Percentiles rank a stretch among this genome's conserved stretches.
Conservation (phyloP, 2,797 vertebrate species). For the Sebastes taczanowskii region DNA sequence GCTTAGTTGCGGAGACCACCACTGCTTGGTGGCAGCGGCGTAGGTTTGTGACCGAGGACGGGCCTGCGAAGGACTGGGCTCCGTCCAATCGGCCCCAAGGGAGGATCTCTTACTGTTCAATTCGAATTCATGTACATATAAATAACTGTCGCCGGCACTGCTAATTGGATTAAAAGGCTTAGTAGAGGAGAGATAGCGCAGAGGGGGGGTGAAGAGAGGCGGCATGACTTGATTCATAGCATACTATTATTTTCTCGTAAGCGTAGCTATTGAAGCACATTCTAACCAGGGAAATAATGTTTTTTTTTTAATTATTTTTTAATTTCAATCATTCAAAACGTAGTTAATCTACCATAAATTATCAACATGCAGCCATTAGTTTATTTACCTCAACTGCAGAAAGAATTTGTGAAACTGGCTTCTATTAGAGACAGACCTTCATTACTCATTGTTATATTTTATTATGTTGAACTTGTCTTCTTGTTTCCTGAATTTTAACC, state of each 20-base stretch:
- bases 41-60: constrained; percentile 24
- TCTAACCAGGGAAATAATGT: not conserved
- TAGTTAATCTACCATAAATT: not conserved
- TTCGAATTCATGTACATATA: constrained; percentile 79
- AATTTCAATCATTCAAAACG: not conserved
- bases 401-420: not conserved
- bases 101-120: constrained; percentile 65
- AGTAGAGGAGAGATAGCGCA: constrained; percentile 18
- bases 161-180: constrained; percentile 77
- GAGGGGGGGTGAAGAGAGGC: constrained; percentile 9
- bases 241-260: not conserved
- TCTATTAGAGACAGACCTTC: not conserved
- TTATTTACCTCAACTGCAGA: not conserved
- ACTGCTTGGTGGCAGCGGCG: not conserved
- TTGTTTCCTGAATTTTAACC: not conserved
- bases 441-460: not conserved
- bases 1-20: constrained; percentile 3
- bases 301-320: not conserved
- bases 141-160: constrained; percentile 70
- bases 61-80: constrained; percentile 66
- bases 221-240: constrained; percentile 32
- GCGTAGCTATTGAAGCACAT: not conserved
- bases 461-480: too few relatives aligned
- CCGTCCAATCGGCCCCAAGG: constrained; percentile 63
- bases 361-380: not conserved